phyloP scores from a whole-genome alignment of 1,140 invertebrate genomes.

The Tetragonula clypearis region DNA sequence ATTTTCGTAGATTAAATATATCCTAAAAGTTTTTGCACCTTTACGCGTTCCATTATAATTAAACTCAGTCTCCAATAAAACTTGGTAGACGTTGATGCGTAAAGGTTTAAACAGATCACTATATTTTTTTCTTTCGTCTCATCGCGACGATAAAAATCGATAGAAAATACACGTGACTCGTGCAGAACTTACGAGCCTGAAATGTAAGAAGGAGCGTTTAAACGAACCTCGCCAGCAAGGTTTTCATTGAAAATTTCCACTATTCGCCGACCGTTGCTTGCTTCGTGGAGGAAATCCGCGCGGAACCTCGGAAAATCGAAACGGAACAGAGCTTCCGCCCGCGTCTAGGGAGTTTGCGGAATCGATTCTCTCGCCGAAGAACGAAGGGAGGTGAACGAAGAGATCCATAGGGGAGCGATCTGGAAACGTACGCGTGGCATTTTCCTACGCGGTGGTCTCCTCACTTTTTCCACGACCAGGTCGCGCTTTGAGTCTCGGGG shows the following conservation, averaged over 20 bases:
- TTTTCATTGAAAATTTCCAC: slow-evolving; percentile 25
- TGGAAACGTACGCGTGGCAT: slow-evolving; percentile 20
- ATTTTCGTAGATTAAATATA: too few species aligned
- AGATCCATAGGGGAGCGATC: slow-evolving; percentile 9
- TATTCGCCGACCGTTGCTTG: background rate
- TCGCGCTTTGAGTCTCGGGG: background rate
- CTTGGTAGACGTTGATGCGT: too few species aligned
- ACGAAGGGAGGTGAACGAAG: background rate
- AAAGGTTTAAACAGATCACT: too few species aligned
- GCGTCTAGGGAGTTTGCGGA: background rate
- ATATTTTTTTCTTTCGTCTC: too few species aligned
- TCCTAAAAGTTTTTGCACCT: too few species aligned
- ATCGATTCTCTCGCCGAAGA: background rate
- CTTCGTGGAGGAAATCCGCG: background rate
- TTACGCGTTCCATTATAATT: too few species aligned
- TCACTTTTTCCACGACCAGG: background rate
- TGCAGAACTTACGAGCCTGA: too few species aligned
- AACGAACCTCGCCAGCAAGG: background rate
- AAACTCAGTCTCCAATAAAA: too few species aligned
- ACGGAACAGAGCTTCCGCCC: background rate
- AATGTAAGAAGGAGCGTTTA: background rate
- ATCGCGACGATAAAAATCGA: too few species aligned
- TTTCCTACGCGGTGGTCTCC: slow-evolving; percentile 14
- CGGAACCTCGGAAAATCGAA: background rate
- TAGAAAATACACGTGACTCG: too few species aligned